Conservation (phyloP, 53 echinoderm and acorn worm species). For the Glandiceps talaboti region DNA sequence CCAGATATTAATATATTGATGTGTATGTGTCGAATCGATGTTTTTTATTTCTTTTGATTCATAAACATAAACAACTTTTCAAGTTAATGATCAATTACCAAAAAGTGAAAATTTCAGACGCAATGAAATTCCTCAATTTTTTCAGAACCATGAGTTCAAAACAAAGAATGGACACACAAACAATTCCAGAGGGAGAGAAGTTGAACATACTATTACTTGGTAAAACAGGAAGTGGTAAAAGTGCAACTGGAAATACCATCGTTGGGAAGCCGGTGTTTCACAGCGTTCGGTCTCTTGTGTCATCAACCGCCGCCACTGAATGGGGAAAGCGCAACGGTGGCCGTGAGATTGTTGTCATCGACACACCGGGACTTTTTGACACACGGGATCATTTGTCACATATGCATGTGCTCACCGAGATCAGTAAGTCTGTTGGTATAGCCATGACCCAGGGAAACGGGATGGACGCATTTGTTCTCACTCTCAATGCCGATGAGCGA, state of each 20-base stretch:
- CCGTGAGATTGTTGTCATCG: not conserved
- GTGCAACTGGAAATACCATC: not conserved
- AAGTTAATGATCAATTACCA: too few relatives aligned
- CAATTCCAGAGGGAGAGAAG: not conserved
- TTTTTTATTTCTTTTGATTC: not conserved
- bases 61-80: too few relatives aligned
- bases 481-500: not conserved
- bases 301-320: not conserved
- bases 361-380: not conserved
- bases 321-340: not conserved
- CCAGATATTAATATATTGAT: too few relatives aligned
- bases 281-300: not conserved
- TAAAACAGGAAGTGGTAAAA: not conserved
- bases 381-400: not conserved
- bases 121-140: not conserved
- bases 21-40: not conserved
- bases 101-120: too few relatives aligned
- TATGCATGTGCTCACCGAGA: not conserved
- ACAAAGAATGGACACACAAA: not conserved
- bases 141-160: not conserved
- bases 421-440: not conserved
- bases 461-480: not conserved
- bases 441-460: not conserved
- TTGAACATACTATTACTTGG: not conserved
- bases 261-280: not conserved